These are phyloP conservation scores for Chaetogeoica ovagalla DNA, from an alignment of 2,888 invertebrate species.

Conservation along the genomic window DNA sequence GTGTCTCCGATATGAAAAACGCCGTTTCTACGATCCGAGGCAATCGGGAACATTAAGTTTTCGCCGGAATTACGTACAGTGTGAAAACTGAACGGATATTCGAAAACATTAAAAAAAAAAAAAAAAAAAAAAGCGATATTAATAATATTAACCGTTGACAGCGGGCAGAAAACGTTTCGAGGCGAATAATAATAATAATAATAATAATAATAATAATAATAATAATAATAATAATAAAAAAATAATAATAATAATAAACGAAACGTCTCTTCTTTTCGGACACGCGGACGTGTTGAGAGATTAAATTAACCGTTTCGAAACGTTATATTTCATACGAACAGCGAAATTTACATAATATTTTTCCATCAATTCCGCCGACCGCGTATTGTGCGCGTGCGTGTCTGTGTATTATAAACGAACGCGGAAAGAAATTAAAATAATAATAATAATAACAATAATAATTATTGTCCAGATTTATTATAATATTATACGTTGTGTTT, in stretches of 20 bases:
- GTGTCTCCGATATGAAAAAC: too few species aligned
- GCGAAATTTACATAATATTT: conserved; percentile 9
- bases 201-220: conserved; percentile 7
- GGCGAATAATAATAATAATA: neutral
- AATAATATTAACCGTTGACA: too few species aligned
- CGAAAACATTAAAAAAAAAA: too few species aligned
- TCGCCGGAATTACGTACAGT: too few species aligned
- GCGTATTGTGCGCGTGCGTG: too few species aligned
- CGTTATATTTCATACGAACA: neutral
- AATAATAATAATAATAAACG: too few species aligned
- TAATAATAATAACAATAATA: conserved; percentile 22
- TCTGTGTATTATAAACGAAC: too few species aligned
- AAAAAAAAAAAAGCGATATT: too few species aligned
- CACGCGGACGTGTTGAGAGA: conserved; percentile 20
- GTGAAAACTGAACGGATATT: too few species aligned
- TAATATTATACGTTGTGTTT: neutral
- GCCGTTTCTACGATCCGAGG: too few species aligned
- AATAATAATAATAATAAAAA: neutral
- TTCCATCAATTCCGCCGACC: conserved; percentile 2
- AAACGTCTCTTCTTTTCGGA: neutral
- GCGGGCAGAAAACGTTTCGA: too few species aligned
- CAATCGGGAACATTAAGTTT: too few species aligned
- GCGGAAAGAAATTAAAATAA: conserved; percentile 27
- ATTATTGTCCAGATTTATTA: conserved; percentile 43
- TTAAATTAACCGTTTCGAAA: conserved; percentile 26